Conservation (phyloP, 2,888 invertebrate genomes). For the Pseudococcus jackbeardsleyi region DNA sequence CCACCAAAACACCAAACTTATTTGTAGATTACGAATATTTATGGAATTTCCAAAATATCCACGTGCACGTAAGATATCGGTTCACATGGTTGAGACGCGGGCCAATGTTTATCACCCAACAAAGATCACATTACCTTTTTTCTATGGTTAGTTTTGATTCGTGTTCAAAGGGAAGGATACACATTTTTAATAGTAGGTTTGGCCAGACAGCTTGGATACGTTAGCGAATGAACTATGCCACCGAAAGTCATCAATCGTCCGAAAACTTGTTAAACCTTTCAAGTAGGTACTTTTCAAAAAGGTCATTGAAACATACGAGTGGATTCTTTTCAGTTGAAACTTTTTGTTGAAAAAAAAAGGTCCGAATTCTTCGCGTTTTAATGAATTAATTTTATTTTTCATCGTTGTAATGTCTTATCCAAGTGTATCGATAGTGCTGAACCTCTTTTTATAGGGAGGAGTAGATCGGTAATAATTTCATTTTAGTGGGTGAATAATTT, state of each 20-base stretch:
- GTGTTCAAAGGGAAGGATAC: not conserved
- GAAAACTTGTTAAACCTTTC: slow-evolving; percentile 1
- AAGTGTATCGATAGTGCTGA: not conserved
- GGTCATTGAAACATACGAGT: slow-evolving; percentile 14
- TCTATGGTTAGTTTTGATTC: not conserved
- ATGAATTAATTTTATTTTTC: slow-evolving; percentile 5
- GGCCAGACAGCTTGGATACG: slow-evolving; percentile 34
- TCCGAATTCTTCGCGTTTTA: not conserved
- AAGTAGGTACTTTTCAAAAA: slow-evolving; percentile 12
- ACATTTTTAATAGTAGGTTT: slow-evolving; percentile 27
- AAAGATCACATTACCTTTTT: not conserved
- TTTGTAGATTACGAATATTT: not conserved
- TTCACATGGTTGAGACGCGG: no score
- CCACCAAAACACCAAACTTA: not conserved
- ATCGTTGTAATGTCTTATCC: not conserved
- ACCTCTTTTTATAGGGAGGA: not conserved
- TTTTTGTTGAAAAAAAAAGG: not conserved
- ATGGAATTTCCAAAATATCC: not conserved
- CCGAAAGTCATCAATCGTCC: slow-evolving; percentile 56
- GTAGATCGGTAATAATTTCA: slow-evolving; percentile 12
- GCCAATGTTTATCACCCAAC: not conserved
- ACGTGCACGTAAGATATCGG: not conserved
- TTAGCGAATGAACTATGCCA: slow-evolving; percentile 47
- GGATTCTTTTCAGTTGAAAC: not conserved
- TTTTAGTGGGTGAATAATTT: slow-evolving; percentile 40